phyloP scores from a whole-genome alignment of 2,797 vertebrate genomes.

The Adelosebastes latens region DNA sequence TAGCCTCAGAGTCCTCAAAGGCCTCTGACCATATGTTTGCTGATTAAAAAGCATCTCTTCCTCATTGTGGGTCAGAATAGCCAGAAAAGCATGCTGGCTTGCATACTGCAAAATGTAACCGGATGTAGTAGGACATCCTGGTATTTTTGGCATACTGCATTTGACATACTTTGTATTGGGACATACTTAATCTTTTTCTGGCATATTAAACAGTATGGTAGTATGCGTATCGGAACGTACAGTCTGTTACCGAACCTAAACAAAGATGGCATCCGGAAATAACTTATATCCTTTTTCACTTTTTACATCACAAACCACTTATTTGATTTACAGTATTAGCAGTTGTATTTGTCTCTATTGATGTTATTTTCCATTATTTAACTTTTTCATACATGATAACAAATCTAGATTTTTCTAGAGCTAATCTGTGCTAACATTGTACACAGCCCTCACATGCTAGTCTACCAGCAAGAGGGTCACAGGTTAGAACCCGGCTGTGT shows the following conservation, averaged over 20 bases:
- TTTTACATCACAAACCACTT: neutral
- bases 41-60: neutral
- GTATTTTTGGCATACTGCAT: too few relatives aligned
- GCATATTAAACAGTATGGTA: too few relatives aligned
- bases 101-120: too few relatives aligned
- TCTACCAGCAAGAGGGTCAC: too few relatives aligned
- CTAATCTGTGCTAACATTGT: neutral
- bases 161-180: too few relatives aligned
- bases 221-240: too few relatives aligned
- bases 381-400: neutral
- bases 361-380: neutral
- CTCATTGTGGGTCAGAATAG: too few relatives aligned
- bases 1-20: neutral
- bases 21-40: neutral
- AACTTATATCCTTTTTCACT: accelerated
- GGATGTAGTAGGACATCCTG: too few relatives aligned
- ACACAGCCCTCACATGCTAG: neutral
- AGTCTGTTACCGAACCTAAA: neutral
- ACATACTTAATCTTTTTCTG: too few relatives aligned
- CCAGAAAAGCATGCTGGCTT: too few relatives aligned
- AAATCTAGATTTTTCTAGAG: neutral
- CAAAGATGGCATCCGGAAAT: neutral
- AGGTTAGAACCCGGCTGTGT: too few relatives aligned
- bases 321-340: neutral
- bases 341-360: neutral